Evolutionary conservation across 2,113 vertebrate species (phyloP), one percentile per base, ranked within the genome.

Genomic region (Erpornis zantholeuca): DNA sequence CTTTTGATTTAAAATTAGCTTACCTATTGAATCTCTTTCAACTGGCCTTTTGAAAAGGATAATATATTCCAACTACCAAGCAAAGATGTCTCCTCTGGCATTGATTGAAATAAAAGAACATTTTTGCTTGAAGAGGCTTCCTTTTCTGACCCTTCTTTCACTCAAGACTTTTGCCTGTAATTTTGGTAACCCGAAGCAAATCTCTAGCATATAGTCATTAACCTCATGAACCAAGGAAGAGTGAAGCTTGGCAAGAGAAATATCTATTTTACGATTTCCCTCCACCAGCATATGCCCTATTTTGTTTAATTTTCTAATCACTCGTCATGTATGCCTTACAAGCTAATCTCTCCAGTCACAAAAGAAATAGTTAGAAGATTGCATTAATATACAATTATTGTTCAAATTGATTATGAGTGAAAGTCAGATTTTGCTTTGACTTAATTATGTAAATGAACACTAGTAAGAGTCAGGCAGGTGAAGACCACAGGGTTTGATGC

Each of bases 1-100:
- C 44, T 93, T 95, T 71, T 93, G 88, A 96, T 94, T 89, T 88
- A 65, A 77, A 93, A 96, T 95, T 90, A 94, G 52, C 69, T 80
- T 75, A 90, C 71, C 82, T 78, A 53, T 21, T 45, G 56, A 88
- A 92, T 83, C 65, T 64, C 72, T 94, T 94, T 92, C 82, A 83
- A 44, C 60, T 57, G 76, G 88, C 88, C 80, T 97, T 96, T 94
- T 93, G 82, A 90, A 96, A 96, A 94, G 76, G 88, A 94, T 94
- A 96, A 96, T 88, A 81, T 93, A 96, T 94, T 94, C 92, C 52
- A 90, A 45, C 61, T 52, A 93, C 40, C 0, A 7, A 86, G 76
- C 52, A 86, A 88, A 86, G 76, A 88, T 60, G 52, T 86, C 60
- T 97, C 75, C n/a, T 81, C 76, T 92, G 69, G 85, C 85, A 92